Evolutionary conservation across 2,888 invertebrate genomes (phyloP), one percentile per base, ranked within the genome.

Genomic region (Ormyrus rosae): DNA sequence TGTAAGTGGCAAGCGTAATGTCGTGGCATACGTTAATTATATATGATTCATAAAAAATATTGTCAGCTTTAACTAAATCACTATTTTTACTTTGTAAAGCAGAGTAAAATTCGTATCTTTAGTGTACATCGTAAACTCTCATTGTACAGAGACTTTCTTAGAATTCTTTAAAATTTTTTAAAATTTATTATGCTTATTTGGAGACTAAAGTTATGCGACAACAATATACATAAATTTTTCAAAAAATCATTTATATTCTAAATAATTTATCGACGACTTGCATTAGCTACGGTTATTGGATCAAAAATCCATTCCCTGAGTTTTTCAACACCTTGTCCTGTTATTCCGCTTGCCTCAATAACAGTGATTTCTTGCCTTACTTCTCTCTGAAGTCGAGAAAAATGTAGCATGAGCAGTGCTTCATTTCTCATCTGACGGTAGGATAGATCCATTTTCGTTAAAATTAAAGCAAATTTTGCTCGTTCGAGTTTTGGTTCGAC

Each of bases 391-490:
- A 96, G 91, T 64, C 95, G 93, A 7, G 93, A 92, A 90, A 95
- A 93, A 89, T 96, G 96, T 83, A 97, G 91, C 95, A 96, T 96
- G 2, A 96, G 91, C 48, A 96, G 90, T 0, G 96, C 96, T 88
- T 97, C 96, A 88, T 96, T 96, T 69, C 96, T 92, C 96, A 96
- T 96, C 88, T 96, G 96, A 10, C 96, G 92, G 90, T 96, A 96
- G 6, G 96, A 96, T 0, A 95, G 94, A 86, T 97, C 96, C 95
- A 96, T 96, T 92, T 97, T 97, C 11, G 95, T 94, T 9, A 97
- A 90, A 0, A 96, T 94, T 77, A 96, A 88, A 34, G 85, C 85
- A 88, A 96, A 94, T 91, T 94, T 95, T 0, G 94, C 92, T 70
- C 92, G 92, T 85, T 93, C 93, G 45, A 96, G 90, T 64, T 92